Evolutionary conservation across 2,113 vertebrate species (phyloP).

Genomic region (Oncorhynchus masou): DNA sequence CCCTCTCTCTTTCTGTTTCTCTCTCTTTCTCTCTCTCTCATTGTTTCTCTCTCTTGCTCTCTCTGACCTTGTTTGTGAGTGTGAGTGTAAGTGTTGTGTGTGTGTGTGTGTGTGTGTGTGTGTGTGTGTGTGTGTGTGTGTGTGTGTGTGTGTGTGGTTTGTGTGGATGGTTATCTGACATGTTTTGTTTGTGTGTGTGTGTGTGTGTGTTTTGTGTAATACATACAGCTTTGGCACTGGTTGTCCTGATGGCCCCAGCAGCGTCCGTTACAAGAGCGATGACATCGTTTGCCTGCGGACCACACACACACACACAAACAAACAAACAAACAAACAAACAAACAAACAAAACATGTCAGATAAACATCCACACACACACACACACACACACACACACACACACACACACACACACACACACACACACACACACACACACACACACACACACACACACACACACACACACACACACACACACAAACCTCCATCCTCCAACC

Average conservation of each 20-base stretch:
- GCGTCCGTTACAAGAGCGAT: slow-evolving; percentile 90
- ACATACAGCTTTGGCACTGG: slow-evolving; percentile 96
- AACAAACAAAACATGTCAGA: background rate
- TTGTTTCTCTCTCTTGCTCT: too few relatives aligned
- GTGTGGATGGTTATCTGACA: too few relatives aligned
- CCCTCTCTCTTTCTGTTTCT: too few relatives aligned
- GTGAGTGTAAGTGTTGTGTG: background rate
- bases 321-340: background rate
- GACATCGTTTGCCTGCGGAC: slow-evolving; percentile 86
- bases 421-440: too few relatives aligned
- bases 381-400: background rate
- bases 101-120: background rate
- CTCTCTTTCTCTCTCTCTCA: background rate
- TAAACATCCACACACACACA: background rate
- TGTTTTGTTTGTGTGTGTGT: background rate
- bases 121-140: too few relatives aligned
- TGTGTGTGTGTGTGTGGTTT: too few relatives aligned
- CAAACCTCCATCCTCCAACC: too few relatives aligned
- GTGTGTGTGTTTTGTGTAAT: background rate
- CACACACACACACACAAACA: slow-evolving; percentile 14
- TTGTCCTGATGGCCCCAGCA: slow-evolving; percentile 94
- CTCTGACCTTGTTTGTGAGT: background rate
- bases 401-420: slow-evolving; percentile 1
- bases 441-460: too few relatives aligned
- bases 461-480: too few relatives aligned